Evolutionary conservation across 2,888 invertebrate genomes (phyloP).

Genomic region (Thymelicus sylvestris): DNA sequence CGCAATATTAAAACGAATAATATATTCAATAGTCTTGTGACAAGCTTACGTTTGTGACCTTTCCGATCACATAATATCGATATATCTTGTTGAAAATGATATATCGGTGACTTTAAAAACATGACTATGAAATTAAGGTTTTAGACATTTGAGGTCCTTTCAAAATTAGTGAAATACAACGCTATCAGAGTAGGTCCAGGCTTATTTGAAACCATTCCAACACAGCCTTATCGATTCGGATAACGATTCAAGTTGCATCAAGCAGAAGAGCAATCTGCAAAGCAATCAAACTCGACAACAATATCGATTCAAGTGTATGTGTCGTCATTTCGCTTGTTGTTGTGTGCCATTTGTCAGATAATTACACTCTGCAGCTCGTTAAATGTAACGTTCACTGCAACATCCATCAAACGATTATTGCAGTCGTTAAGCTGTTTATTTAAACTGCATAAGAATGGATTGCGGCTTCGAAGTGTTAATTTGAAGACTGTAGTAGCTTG

Average conservation of each 20-base stretch:
- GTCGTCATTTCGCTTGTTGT: conserved; percentile 7
- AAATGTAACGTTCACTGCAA: conserved; percentile 8
- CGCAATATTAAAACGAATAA: too few species aligned
- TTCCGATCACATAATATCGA: too few species aligned
- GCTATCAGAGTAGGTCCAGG: too few species aligned
- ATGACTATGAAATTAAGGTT: too few species aligned
- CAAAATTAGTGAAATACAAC: too few species aligned
- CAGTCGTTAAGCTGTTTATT: conserved; percentile 11
- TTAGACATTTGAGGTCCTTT: too few species aligned
- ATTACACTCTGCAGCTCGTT: conserved; percentile 12
- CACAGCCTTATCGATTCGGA: background rate
- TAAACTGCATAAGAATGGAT: conserved; percentile 3
- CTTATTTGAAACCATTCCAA: too few species aligned
- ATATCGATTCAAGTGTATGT: background rate
- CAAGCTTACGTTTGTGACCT: too few species aligned
- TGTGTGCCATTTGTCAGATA: conserved; percentile 20
- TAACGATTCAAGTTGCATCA: background rate
- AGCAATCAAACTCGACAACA: conserved; percentile 12
- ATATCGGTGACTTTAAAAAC: too few species aligned
- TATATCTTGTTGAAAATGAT: too few species aligned
- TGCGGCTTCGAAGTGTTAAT: conserved; percentile 3
- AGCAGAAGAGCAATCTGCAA: background rate
- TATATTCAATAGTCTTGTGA: too few species aligned
- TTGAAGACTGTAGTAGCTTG: background rate
- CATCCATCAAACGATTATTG: conserved; percentile 1